Conservation (phyloP, 2,113 vertebrate species). For the Psittacula cyanocephala region DNA sequence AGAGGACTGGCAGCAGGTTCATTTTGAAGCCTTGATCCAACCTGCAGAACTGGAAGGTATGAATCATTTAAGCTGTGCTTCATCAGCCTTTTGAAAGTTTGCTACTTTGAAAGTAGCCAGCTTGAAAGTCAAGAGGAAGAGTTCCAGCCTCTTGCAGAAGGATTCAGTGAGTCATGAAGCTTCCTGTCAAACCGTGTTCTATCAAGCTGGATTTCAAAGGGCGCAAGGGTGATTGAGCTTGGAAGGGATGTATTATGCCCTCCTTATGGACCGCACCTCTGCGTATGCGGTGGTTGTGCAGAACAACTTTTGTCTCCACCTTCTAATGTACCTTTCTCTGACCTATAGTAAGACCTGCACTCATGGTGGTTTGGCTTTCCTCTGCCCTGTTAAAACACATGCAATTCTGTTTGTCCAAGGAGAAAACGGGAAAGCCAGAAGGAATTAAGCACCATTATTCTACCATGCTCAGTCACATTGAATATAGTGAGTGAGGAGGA, state of each 20-base stretch:
- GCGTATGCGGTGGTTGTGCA: not conserved
- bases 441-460: accelerated
- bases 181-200: not conserved
- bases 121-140: not conserved
- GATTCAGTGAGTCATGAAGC: not conserved
- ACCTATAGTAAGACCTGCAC: not conserved
- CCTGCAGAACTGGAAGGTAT: not conserved
- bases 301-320: not conserved
- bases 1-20: not conserved
- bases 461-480: not conserved
- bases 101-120: not conserved
- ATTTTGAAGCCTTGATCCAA: not conserved
- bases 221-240: not conserved
- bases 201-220: not conserved
- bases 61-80: not conserved
- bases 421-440: not conserved
- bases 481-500: not conserved
- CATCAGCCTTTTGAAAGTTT: not conserved
- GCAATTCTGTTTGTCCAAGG: not conserved
- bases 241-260: no score
- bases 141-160: not conserved
- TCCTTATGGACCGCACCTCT: not conserved
- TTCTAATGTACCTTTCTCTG: not conserved
- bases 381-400: accelerated
- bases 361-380: not conserved